phyloP scores from a whole-genome alignment of 2,888 invertebrate species.

The Cheilosia variabilis region DNA sequence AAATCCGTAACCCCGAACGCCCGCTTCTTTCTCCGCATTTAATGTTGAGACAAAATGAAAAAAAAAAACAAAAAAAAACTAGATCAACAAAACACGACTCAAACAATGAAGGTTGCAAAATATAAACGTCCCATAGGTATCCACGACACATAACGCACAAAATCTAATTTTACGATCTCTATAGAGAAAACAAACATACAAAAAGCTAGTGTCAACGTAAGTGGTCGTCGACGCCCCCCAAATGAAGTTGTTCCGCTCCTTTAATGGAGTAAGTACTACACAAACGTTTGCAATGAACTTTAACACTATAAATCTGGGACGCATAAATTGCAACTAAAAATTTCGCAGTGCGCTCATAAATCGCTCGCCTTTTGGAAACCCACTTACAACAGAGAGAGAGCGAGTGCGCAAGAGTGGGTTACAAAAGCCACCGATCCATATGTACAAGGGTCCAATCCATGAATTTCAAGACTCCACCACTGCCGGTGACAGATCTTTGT shows the following conservation, averaged over 20 bases:
- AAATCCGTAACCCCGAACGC: conserved; percentile 51
- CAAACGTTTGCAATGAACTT: conserved; percentile 65
- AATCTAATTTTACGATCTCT: conserved; percentile 26
- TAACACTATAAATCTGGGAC: conserved; percentile 71
- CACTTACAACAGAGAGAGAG: conserved; percentile 14
- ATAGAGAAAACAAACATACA: conserved; percentile 11
- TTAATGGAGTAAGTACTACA: conserved; percentile 55
- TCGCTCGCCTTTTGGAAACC: conserved; percentile 62
- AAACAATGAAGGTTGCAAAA: conserved; percentile 49
- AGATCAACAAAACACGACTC: conserved; percentile 34
- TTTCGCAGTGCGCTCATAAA: conserved; percentile 51
- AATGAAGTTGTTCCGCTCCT: conserved; percentile 65
- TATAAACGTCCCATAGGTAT: conserved; percentile 20
- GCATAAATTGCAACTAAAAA: conserved; percentile 70
- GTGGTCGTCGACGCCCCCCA: conserved; percentile 64
- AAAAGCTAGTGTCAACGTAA: conserved; percentile 58
- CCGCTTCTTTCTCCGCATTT: conserved; percentile 39
- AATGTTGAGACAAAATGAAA: conserved; percentile 54
- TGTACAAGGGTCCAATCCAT: conserved; percentile 50
- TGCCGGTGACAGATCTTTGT: conserved; percentile 49
- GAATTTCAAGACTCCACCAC: conserved; percentile 26
- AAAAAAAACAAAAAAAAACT: conserved; percentile 32
- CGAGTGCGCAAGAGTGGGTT: conserved; percentile 56
- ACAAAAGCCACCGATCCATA: conserved; percentile 37
- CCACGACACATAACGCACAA: conserved; percentile 24